A percentile compares a stretch with the other conserved stretches of the same genome.
These are phyloP conservation scores for Paramisgurnus dabryanus DNA, from an alignment of 2,113 vertebrate species.

Conservation along the genomic window DNA sequence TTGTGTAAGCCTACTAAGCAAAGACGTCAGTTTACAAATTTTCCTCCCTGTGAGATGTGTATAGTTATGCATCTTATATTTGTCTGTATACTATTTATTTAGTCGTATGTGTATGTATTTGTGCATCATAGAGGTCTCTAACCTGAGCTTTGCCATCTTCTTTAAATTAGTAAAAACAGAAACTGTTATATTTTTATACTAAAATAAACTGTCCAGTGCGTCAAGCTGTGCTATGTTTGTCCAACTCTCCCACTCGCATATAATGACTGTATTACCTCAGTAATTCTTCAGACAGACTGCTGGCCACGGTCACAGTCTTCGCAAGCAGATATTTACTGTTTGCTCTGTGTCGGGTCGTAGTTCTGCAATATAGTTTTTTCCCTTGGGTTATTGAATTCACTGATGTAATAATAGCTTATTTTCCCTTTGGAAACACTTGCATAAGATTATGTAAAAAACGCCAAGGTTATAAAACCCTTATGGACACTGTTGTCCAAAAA, in stretches of 20 bases:
- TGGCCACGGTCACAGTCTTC: conserved; percentile 60
- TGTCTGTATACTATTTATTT: conserved; percentile 60
- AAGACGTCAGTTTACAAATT: conserved; percentile 70
- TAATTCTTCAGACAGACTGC: conserved; percentile 40
- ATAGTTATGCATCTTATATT: conserved; percentile 8
- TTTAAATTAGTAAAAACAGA: neutral
- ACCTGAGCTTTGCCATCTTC: neutral
- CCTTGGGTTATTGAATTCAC: conserved; percentile 76
- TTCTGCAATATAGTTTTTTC: conserved; percentile 75
- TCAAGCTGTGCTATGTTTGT: neutral
- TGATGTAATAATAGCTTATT: conserved; percentile 77
- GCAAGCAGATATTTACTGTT: conserved; percentile 66
- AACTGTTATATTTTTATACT: conserved; percentile 8
- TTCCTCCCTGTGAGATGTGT: conserved; percentile 61
- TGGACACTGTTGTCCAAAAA: conserved; percentile 31
- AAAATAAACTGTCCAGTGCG: neutral
- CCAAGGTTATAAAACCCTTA: conserved; percentile 64
- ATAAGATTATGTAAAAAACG: conserved; percentile 68
- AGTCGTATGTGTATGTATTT: conserved; percentile 52
- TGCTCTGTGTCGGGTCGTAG: conserved; percentile 66
- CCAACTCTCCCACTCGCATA: conserved; percentile 47
- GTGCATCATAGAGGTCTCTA: neutral
- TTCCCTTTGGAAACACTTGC: conserved; percentile 67
- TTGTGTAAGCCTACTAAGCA: conserved; percentile 64
- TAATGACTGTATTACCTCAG: conserved; percentile 55